Conservation (phyloP, 2,113 vertebrate genomes). For the Himantopus leucocephalus region DNA sequence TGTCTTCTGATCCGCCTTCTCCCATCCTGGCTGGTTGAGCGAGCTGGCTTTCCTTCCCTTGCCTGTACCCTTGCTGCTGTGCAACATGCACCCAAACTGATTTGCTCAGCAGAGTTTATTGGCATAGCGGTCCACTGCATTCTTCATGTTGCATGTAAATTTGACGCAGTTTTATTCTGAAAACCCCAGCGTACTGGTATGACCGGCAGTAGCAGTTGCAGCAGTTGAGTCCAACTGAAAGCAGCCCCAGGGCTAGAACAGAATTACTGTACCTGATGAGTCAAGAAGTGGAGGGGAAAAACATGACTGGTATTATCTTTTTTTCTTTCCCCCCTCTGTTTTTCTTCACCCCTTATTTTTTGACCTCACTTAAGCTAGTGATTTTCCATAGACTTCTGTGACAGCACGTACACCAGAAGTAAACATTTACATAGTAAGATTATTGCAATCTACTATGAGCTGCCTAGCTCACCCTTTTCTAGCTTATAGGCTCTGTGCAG, state of each 20-base stretch:
- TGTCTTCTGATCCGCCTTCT: neutral
- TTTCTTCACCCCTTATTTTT: neutral
- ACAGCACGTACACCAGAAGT: neutral
- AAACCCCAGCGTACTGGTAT: neutral
- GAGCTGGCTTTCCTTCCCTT: neutral
- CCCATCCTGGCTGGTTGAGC: neutral
- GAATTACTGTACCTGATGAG: neutral
- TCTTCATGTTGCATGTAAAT: neutral
- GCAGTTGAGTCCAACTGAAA: neutral
- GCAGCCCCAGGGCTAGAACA: neutral
- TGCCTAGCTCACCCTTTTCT: neutral
- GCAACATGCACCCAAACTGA: neutral
- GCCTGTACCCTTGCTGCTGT: neutral
- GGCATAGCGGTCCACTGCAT: neutral
- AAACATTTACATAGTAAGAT: neutral
- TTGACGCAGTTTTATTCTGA: neutral
- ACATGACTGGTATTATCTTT: neutral
- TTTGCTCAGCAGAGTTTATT: neutral
- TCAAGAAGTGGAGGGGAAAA: neutral
- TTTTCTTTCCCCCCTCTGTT: neutral
- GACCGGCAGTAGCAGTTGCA: neutral
- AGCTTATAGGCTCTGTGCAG: neutral
- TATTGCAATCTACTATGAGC: neutral
- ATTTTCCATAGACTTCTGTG: neutral
- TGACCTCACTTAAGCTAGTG: neutral